Evolutionary conservation across 2,888 invertebrate species (phyloP).

Genomic region (Apamea anceps): DNA sequence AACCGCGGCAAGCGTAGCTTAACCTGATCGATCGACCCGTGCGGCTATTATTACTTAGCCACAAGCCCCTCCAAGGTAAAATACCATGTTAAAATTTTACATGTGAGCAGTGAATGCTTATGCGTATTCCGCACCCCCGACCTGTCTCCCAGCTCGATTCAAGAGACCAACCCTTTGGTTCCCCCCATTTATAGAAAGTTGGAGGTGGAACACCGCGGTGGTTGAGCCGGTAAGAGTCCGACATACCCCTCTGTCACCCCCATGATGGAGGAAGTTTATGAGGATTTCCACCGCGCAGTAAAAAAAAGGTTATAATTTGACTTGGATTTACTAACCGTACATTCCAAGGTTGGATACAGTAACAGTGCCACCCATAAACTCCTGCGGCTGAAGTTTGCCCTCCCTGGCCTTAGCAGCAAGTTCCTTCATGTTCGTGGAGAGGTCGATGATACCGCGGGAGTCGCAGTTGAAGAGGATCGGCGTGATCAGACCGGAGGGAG

Average conservation of each 20-base stretch:
- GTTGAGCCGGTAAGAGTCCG: too few species aligned
- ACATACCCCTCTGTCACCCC: too few species aligned
- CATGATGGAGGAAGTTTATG: too few species aligned
- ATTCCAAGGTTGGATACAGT: conserved; percentile 98
- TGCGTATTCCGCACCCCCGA: too few species aligned
- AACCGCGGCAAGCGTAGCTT: not conserved
- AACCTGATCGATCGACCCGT: not conserved
- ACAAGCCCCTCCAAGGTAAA: not conserved
- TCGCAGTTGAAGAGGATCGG: conserved; percentile 98
- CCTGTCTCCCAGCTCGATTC: too few species aligned
- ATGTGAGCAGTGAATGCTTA: too few species aligned
- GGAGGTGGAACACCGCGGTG: too few species aligned
- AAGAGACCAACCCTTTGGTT: too few species aligned
- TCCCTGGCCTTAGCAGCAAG: conserved; percentile 96
- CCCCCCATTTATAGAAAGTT: too few species aligned
- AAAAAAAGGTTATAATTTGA: too few species aligned
- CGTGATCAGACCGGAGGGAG: conserved; percentile 98
- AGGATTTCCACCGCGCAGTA: too few species aligned
- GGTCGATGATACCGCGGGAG: conserved; percentile 95
- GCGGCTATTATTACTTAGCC: not conserved
- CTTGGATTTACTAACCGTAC: conserved; percentile 91
- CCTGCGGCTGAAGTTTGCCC: conserved; percentile 97
- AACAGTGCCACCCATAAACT: conserved; percentile 99
- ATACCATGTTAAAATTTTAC: not conserved
- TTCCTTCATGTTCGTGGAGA: conserved; percentile 94